These are phyloP conservation scores for Axea sp. DNA, from an alignment of 2,888 invertebrate genomes.

Conservation along the genomic window DNA sequence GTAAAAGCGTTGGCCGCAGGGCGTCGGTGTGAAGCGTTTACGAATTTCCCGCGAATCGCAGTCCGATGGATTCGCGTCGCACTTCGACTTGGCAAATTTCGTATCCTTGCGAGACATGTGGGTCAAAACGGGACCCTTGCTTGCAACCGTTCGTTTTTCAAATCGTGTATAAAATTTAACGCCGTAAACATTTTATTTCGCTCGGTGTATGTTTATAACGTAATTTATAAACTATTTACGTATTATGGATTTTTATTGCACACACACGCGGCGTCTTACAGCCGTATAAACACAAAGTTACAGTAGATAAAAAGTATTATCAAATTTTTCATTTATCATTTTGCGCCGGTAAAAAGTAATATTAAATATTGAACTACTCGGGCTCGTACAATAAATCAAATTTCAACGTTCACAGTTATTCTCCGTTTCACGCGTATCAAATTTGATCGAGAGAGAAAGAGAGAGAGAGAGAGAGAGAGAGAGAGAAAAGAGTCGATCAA, in stretches of 20 bases:
- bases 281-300: slow-evolving; percentile 4
- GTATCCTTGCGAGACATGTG: no score
- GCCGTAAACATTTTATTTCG: slow-evolving; percentile 20
- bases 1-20: no score
- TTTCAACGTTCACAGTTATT: neutral
- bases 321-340: slow-evolving; percentile 16
- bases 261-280: neutral
- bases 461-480: neutral
- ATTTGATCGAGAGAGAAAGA: slow-evolving; percentile 1
- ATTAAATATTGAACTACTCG: slow-evolving; percentile 4
- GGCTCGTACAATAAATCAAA: slow-evolving; percentile 14
- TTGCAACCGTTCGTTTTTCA: slow-evolving; percentile 3
- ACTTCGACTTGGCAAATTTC: no score
- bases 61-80: no score
- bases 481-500: slow-evolving; percentile 2
- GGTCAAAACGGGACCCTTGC: no score
- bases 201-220: slow-evolving; percentile 10
- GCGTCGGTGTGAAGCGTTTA: no score
- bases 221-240: slow-evolving; percentile 16
- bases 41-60: no score
- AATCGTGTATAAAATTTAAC: slow-evolving; percentile 8
- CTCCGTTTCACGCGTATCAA: neutral
- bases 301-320: slow-evolving; percentile 7
- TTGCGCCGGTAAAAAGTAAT: neutral
- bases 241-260: slow-evolving; percentile 22